Percentiles rank a stretch among this genome's conserved stretches.
These are phyloP conservation scores for Paragorgia papillata DNA, from an alignment of 92 coral and sea anemone genomes.

Conservation along the genomic window DNA sequence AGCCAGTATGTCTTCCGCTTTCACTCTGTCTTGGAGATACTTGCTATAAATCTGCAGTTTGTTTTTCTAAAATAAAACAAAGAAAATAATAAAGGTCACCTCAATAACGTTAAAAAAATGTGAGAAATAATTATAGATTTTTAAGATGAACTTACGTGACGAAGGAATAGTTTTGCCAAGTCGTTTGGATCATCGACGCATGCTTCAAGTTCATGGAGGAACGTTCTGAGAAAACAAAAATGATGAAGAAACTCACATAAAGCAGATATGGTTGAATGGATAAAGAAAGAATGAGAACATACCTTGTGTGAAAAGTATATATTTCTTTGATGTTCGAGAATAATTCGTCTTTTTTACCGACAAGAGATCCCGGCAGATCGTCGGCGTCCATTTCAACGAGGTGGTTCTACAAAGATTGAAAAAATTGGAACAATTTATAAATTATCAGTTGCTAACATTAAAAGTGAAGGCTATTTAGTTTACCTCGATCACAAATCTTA, in stretches of 20 bases:
- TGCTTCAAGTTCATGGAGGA: slow-evolving; percentile 89
- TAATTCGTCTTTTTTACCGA: slow-evolving; percentile 65
- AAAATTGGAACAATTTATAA: neutral
- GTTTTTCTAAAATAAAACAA: slow-evolving; percentile 60
- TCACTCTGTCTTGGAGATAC: slow-evolving; percentile 80
- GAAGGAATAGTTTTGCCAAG: slow-evolving; percentile 68
- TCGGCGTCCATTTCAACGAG: slow-evolving; percentile 91
- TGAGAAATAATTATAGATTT: no score
- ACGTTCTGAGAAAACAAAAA: slow-evolving; percentile 53
- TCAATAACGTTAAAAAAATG: no score
- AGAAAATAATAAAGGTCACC: neutral
- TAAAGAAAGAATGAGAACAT: no score
- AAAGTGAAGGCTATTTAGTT: neutral
- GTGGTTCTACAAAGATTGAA: slow-evolving; percentile 67
- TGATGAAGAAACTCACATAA: no score
- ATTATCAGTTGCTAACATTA: no score
- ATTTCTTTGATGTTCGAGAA: slow-evolving; percentile 87
- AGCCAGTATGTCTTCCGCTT: slow-evolving; percentile 68
- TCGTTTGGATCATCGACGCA: slow-evolving; percentile 83
- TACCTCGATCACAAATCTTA: slow-evolving; percentile 84
- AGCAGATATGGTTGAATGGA: no score
- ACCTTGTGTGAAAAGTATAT: slow-evolving; percentile 88
- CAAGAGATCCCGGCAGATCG: slow-evolving; percentile 80
- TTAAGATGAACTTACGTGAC: slow-evolving; percentile 68
- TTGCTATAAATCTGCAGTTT: slow-evolving; percentile 76